Base-by-base conservation (phyloP, 2,113 vertebrate genomes). In the Amphiprion percula region DNA sequence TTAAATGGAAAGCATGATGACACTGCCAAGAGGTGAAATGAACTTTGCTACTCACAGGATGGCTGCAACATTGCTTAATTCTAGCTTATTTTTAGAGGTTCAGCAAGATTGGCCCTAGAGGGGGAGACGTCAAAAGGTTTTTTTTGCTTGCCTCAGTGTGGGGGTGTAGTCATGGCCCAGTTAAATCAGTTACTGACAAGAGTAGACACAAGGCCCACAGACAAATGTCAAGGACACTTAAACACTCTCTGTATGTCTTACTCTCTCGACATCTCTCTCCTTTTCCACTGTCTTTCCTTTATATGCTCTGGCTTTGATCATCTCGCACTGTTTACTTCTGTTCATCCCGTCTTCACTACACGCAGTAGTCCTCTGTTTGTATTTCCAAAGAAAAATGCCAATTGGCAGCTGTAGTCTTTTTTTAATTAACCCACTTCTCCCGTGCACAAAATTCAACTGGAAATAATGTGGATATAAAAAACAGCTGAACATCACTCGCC, bases 221-320 rank as follows among this genome's bases (percentile, higher is more conserved):
- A 87, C 84, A 83, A 90, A 88, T 90, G 90, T 92, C 90, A 88
- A 92, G 85, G 85, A 81, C 74, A 80, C 86, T 90, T 80, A 84
- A 87, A 87, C 68, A 66, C 63, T 85, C 71, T 81, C 70, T 76
- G 26, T 83, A 59, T 72, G 49, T 85, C 63, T 78, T 39, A 44
- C 41, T 60, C 59, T 55, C 37, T 65, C 3, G 58, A 12, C 55
- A 10, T 58, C 52, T 72, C 52, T 63, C 62, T 49, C 21, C 12
- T 47, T 64, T 69, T 56, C 24, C 61, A 33, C 68, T 1, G 6
- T 65, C 33, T 80, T 56, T 62, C 24, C 54, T 64, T 79, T 54
- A 81, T 58, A 72, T 19, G 53, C 23, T 54, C 37, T 62, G 73
- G 73, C 79, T 72, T 85, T 64, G 62, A 78, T 77, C 53, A 69